Base-by-base conservation (phyloP, 2,888 invertebrate genomes). In the Euproctis similis region DNA sequence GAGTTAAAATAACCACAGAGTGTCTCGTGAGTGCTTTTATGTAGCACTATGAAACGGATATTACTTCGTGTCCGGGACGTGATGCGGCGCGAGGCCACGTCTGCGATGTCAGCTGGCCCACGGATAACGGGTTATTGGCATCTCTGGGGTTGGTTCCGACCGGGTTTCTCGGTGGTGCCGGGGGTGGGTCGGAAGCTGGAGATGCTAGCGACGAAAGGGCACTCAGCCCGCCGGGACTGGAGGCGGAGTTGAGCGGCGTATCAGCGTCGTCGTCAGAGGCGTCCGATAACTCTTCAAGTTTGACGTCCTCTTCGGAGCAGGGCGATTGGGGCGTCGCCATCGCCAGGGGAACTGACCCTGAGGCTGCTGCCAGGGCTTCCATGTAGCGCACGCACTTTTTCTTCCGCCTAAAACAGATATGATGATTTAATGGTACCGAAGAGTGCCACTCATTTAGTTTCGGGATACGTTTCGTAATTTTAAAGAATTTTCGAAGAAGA, bases 311-410 rank as follows among this genome's bases (percentile, higher is more conserved):
- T 65, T 91, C 90, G 82, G 94, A 91, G 64, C 92, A 90, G 62
- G 93, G 91, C 62, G 94, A 94, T 59, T 92, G 93, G 50, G 93
- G 85, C 66, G 92, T 92, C 74, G 89, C 92, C 67, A 72, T 91
- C 55, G 92, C 93, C 50, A 92, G 75, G 60, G 92, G 91, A 56
- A 91, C 91, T 59, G 89, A 90, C 53, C 89, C 89, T 56, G 88
- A 63, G 75, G 73, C 88, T 76, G 73, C 89, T 74, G 80, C 90
- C 85, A 81, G 89, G 86, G 92, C 91, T 87, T 95, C 96, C 92
- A 95, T 92, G 87, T 96, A 96, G 55, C 96, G 93, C 68, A 96
- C 94, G 88, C 96, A 96, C 86, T 96, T 96, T 86, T 96, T 96
- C 90, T 96, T 96, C 88, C 96, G 95, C 88, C 96, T 96, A 42